Base-by-base conservation (phyloP, 2,113 vertebrate genomes). In the Ceuthmochares aereus region DNA sequence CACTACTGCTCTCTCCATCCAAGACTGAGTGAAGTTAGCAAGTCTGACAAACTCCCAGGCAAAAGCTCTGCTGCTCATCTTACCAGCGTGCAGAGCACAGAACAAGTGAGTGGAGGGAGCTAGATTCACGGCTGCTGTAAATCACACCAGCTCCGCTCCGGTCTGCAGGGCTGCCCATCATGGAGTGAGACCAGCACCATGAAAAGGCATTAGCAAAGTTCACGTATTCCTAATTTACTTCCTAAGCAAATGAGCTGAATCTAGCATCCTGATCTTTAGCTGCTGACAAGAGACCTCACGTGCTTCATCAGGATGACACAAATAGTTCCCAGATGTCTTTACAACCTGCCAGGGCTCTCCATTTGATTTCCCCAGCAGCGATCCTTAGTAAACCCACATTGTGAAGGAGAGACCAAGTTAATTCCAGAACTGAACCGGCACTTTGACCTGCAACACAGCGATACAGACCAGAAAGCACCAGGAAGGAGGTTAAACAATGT, bases 331-430 rank as follows among this genome's bases (percentile, higher is more conserved):
- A 69, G 69, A 51, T 64, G 23, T 74, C 76, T 93, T 82, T 68
- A 89, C 73, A 75, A 62, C 69, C 70, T 18, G 3, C 69, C 76
- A 64, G 73, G 74, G 56, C 55, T 90, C 83, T 95, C 95, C 85
- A 69, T 80, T 88, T 67, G 78, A 94, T 81, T 94, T 95, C 58
- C 75, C 75, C 84, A 58, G 54, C 30, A 91, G 70, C 75, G 64
- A 58, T 30, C 47, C 16, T 36, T 56, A 18, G 82, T 62, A 67
- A 72, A 87, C 93, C 84, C 90, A 58, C 25, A n/a, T 29, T 60
- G 36, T 14, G 32, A 78, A 96, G 34, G 30, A 74, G 32, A 82
- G 30, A 17, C 42, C 30, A 59, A 47, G 2, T 94, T 94, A 84
- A 79, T 72, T 12, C 67, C 73, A 70, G 84, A 92, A 89, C 66